These are phyloP conservation scores for Abscondita cerata DNA, from an alignment of 2,888 invertebrate species.

Conservation along the genomic window DNA sequence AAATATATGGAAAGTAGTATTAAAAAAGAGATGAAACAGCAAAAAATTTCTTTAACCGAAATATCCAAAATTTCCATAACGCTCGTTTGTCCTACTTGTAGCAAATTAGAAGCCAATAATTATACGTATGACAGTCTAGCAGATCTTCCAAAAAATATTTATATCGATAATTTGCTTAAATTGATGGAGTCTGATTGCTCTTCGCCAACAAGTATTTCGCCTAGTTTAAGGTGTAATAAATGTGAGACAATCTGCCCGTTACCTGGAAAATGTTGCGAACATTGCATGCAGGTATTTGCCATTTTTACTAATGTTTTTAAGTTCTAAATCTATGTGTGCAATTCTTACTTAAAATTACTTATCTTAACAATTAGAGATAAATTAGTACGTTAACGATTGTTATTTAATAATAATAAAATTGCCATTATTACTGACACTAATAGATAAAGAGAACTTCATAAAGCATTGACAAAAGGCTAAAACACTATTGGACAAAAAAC, in stretches of 20 bases:
- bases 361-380: no score
- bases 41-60: slow-evolving; percentile 15
- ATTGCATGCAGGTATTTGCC: slow-evolving; percentile 65
- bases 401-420: no score
- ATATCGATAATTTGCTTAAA: slow-evolving; percentile 68
- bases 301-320: no score
- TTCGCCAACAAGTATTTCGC: slow-evolving; percentile 1
- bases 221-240: slow-evolving; percentile 50
- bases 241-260: slow-evolving; percentile 53
- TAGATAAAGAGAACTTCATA: no score
- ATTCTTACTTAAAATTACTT: no score
- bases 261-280: slow-evolving; percentile 60
- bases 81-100: slow-evolving; percentile 66
- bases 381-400: no score
- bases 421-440: no score
- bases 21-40: slow-evolving; percentile 9
- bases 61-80: not conserved
- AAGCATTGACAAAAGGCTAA: no score
- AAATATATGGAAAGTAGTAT: slow-evolving; percentile 52
- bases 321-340: no score
- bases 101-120: slow-evolving; percentile 57
- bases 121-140: slow-evolving; percentile 62
- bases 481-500: no score
- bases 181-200: slow-evolving; percentile 50
- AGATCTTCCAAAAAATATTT: slow-evolving; percentile 70